Evolutionary conservation across 2,888 invertebrate genomes (phyloP), one percentile per base, ranked within the genome.

Genomic region (Cosmopolites sordidus): DNA sequence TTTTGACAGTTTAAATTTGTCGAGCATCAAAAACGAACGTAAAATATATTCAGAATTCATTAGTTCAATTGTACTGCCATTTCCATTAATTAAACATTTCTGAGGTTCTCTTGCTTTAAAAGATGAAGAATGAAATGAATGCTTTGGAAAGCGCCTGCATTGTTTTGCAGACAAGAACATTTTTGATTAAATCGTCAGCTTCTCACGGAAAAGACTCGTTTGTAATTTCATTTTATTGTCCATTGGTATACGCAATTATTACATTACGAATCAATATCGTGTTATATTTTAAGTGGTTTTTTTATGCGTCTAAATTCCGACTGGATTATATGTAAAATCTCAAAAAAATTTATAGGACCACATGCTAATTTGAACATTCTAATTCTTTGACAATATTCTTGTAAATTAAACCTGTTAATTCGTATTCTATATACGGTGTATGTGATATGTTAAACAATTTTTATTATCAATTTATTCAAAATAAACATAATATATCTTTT

Each of bases 51-150:
- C 18, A 17, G 17, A 37, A 37, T 43, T 29, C 22, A 43, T 43
- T 43, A 44, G 17, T 44, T 44, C 30, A 16, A 44, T 38, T 46
- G 38, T 38, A 22, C 33, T 38, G n/a, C 38, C 18, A 3, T 15
- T 22, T 46, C 15, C 38, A 16, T 18, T 45, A 46, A 46, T 46
- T 46, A 46, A 46, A 46, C 15, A 46, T 38, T 18, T 39, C 46
- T 5, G 38, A 12, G 22, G 46, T 33, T 38, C 11, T 2, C 33
- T 22, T 22, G 5, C 33, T 12, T 12, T 33, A 33, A 12, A 33
- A 9, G 33, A 33, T 12, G 33, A n/a, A n/a, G n/a, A 33, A 33
- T 33, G n/a, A 33, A 33, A 33, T 33, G 11, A n/a, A 33, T n/a
- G 33, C 27, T 11, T 39, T 39, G 2, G 22, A 27, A 22, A 22